A percentile compares a stretch with the other conserved stretches of the same genome.
Conservation (phyloP, 30 jellyfish, hydroid and myxozoan genomes). For the Phacellophora camtschatica region DNA sequence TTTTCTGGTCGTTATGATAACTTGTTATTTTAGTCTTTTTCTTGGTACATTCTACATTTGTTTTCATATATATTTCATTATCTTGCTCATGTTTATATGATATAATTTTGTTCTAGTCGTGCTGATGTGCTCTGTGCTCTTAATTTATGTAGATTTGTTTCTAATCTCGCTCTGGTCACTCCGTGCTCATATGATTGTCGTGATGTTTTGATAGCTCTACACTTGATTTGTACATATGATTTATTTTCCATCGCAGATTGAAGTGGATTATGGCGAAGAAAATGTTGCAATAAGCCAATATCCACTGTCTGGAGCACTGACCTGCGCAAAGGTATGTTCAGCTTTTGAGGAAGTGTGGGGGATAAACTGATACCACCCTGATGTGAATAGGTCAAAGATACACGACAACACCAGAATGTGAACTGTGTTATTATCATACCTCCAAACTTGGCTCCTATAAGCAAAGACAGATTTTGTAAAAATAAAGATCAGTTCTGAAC, state of each 20-base stretch:
- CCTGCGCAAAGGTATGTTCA: constrained; percentile 89
- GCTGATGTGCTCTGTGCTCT: too few relatives aligned
- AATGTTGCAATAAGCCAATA: constrained; percentile 83
- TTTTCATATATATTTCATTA: not conserved
- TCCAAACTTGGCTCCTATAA: too few relatives aligned
- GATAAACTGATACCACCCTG: constrained; percentile 27
- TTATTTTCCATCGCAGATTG: constrained; percentile 77
- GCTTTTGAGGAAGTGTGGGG: constrained; percentile 99
- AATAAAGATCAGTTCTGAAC: too few relatives aligned
- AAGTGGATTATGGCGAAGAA: constrained; percentile 87
- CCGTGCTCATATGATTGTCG: too few relatives aligned
- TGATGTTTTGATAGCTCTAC: too few relatives aligned
- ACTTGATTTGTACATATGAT: too few relatives aligned
- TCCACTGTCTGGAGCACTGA: constrained; percentile 94
- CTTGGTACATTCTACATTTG: not conserved
- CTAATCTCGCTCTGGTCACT: too few relatives aligned
- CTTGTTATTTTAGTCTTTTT: not conserved
- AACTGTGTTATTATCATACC: too few relatives aligned
- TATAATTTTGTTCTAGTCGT: not conserved
- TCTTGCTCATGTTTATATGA: not conserved
- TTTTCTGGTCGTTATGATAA: not conserved
- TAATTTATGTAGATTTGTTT: too few relatives aligned
- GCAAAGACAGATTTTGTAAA: too few relatives aligned
- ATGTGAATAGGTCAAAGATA: too few relatives aligned
- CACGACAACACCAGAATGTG: too few relatives aligned